These are phyloP conservation scores for Stichopus chloronotus DNA, from an alignment of 35 echinoderm and acorn worm species.

Conservation along the genomic window DNA sequence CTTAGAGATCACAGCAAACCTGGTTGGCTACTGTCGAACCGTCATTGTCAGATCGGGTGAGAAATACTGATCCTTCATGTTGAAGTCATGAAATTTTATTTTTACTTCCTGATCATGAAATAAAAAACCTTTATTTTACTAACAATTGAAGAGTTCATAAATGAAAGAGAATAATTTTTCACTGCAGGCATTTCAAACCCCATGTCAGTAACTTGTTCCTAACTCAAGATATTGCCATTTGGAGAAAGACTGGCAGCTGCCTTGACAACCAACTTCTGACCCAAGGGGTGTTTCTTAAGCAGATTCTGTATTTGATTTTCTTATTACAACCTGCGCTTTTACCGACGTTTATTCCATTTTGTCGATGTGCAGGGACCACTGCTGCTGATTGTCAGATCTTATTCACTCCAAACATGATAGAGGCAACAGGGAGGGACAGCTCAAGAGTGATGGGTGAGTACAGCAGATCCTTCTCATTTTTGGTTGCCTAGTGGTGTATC, in stretches of 20 bases:
- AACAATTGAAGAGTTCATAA: no score
- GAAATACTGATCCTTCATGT: not conserved
- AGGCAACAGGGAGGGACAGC: conserved; percentile 80
- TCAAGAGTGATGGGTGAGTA: conserved; percentile 70
- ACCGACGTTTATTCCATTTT: not conserved
- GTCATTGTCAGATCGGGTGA: conserved; percentile 79
- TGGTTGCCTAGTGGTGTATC: not conserved
- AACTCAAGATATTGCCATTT: no score
- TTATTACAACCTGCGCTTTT: not conserved
- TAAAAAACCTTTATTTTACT: no score
- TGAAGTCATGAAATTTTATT: not conserved
- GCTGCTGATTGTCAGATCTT: conserved; percentile 81
- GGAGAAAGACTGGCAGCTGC: no score
- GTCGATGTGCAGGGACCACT: conserved; percentile 46
- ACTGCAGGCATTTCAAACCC: no score
- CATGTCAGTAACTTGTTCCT: no score
- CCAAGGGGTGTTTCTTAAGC: no score
- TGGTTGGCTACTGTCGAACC: conserved; percentile 85
- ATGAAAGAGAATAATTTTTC: no score
- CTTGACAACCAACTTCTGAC: no score
- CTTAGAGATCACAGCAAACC: conserved; percentile 80
- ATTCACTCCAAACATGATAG: conserved; percentile 86
- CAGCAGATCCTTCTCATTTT: not conserved
- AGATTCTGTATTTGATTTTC: not conserved
- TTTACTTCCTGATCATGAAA: not conserved